Conservation (phyloP, 2,113 vertebrate genomes). For the Hystrix brachyura region DNA sequence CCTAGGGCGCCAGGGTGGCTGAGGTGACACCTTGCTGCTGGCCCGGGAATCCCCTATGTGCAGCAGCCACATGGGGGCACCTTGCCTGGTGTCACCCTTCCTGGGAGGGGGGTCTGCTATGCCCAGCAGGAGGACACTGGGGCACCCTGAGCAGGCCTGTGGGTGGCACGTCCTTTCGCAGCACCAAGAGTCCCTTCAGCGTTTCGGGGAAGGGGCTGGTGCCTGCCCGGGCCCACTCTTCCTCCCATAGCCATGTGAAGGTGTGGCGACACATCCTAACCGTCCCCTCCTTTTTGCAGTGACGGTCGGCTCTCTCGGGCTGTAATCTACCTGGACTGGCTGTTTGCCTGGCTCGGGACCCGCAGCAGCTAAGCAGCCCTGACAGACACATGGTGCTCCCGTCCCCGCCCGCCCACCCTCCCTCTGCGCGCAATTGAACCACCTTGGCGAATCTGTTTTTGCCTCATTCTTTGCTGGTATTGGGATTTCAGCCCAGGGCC, state of each 20-base stretch:
- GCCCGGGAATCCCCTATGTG: not conserved
- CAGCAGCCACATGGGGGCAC: not conserved
- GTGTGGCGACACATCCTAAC: not conserved
- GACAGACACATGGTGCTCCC: not conserved
- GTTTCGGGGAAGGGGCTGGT: rapidly evolving
- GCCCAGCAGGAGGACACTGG: not conserved
- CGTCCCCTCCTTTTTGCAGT: conserved; percentile 36
- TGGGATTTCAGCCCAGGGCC: not conserved
- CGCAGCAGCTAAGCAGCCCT: conserved; percentile 14
- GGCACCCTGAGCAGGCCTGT: not conserved
- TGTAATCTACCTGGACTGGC: conserved; percentile 36
- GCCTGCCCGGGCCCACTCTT: not conserved
- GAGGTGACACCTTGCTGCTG: not conserved
- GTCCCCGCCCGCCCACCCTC: rapidly evolving
- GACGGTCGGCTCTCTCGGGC: conserved; percentile 32
- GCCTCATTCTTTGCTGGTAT: not conserved
- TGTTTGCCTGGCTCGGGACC: conserved; percentile 68
- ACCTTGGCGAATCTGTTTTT: not conserved
- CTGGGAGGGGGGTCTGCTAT: not conserved
- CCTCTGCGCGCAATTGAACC: not conserved
- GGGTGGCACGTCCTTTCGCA: rapidly evolving
- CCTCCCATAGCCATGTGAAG: not conserved
- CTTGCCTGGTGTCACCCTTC: not conserved
- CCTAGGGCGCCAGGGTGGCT: not conserved
- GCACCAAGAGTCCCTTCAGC: not conserved